phyloP scores from a whole-genome alignment of 2,113 vertebrate species.

The Stegostoma tigrinum region DNA sequence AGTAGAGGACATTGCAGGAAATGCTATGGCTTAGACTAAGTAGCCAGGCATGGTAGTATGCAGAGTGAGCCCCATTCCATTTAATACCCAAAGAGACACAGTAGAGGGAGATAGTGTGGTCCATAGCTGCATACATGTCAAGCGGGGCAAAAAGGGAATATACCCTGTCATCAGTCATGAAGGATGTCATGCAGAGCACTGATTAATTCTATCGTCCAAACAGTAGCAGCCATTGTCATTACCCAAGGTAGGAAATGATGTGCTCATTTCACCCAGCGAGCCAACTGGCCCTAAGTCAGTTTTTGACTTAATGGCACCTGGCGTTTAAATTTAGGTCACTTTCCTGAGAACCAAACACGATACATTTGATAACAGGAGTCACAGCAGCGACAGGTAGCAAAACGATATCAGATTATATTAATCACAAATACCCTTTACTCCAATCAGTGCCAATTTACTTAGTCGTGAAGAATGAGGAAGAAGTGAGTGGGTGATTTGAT shows the following conservation, averaged over 20 bases:
- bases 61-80: neutral
- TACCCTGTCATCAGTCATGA: neutral
- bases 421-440: neutral
- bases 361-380: neutral
- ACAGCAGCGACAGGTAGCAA: neutral
- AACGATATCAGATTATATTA: neutral
- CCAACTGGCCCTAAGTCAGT: neutral
- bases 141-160: neutral
- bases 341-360: neutral
- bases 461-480: neutral
- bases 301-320: neutral
- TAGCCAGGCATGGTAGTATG: neutral
- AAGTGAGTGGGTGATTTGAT: neutral
- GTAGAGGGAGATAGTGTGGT: neutral
- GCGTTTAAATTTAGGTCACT: neutral
- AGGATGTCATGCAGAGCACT: neutral
- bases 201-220: neutral
- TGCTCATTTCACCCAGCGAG: neutral
- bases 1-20: neutral
- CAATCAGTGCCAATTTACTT: neutral
- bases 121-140: neutral
- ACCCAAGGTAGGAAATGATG: neutral
- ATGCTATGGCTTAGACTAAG: neutral
- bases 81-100: neutral
- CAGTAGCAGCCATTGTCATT: neutral